These are phyloP conservation scores for Vulpes ferrilata DNA, from an alignment of 2,113 vertebrate species.

Conservation along the genomic window DNA sequence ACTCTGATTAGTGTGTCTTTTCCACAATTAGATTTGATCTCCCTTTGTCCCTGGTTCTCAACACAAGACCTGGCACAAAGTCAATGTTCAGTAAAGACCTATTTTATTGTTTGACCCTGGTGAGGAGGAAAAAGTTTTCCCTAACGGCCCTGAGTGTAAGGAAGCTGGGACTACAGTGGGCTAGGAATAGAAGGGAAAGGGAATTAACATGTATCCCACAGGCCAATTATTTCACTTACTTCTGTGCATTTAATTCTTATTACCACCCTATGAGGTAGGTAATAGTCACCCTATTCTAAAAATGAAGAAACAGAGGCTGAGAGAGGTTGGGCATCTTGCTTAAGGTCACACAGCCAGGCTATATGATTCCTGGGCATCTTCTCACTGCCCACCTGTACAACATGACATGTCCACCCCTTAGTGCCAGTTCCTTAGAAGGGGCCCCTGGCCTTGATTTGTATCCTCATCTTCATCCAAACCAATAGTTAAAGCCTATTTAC, in stretches of 20 bases:
- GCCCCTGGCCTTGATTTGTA: not conserved
- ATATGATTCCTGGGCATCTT: not conserved
- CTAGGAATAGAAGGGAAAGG: not conserved
- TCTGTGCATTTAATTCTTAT: conserved; percentile 34
- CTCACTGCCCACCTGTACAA: not conserved
- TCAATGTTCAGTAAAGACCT: not conserved
- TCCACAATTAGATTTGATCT: not conserved
- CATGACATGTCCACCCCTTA: not conserved
- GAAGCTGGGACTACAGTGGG: not conserved
- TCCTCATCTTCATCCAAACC: conserved; percentile 16
- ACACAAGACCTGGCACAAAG: not conserved
- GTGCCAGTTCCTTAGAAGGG: conserved; percentile 26
- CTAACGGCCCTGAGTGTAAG: not conserved
- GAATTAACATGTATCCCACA: not conserved
- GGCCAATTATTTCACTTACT: not conserved
- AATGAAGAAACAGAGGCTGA: not conserved
- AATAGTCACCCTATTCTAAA: not conserved
- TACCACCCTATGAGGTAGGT: not conserved
- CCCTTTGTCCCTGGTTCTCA: not conserved
- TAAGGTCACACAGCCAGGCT: not conserved
- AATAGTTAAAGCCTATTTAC: not conserved
- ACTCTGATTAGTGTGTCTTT: not conserved
- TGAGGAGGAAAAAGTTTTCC: not conserved
- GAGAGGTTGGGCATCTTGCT: not conserved
- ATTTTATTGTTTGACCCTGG: not conserved